Evolutionary conservation across 2,113 vertebrate genomes (phyloP), one percentile per base, ranked within the genome.

Genomic region (Pheucticus melanocephalus): DNA sequence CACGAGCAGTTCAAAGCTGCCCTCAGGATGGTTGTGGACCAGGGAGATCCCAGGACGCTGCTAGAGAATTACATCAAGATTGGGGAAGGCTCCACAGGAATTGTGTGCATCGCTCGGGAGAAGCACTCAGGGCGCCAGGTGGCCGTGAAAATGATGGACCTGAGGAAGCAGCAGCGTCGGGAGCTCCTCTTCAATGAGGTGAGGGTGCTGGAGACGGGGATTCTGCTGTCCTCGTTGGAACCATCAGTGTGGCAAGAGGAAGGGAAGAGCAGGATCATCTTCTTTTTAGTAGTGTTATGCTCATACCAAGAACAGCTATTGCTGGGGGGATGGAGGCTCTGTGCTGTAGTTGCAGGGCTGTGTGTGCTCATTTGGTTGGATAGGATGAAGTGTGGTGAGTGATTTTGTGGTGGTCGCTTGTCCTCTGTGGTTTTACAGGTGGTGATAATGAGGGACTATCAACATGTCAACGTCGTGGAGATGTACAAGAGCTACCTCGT

Each of bases 131-230:
- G 99, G 66, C 97, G 99, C 45, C 98, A 99, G 94, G 99, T 99
- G 96, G 99, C 99, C 0, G 99, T 99, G 92, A 99, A 99, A 97
- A 99, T 99, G 99, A 99, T 99, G 99, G 99, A 99, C 96, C 97
- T 99, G 92, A 98, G 99, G 81, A 99, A 99, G 97, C 99, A 99
- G 97, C 99, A 99, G 96, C 98, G 99, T 73, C 97, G 99, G 92
- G 99, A 99, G 94, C 97, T 99, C 91, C 99, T 99, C 35, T 99
- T 99, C 91, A 99, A 99, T 37, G 99, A 99, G 99, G 99, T 99
- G 96, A 77, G 94, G 15, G 22, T 25, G 4, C 71, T 23, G 61
- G 10, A 4, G n/a, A 17, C n/a, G 6, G n/a, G 7, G 47, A 0
- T 37, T 53, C 33, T 81, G 51, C 70, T 73, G 31, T 20, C n/a